Base-by-base conservation (phyloP, 2,113 vertebrate genomes). In the Sphyrna mokarran region DNA sequence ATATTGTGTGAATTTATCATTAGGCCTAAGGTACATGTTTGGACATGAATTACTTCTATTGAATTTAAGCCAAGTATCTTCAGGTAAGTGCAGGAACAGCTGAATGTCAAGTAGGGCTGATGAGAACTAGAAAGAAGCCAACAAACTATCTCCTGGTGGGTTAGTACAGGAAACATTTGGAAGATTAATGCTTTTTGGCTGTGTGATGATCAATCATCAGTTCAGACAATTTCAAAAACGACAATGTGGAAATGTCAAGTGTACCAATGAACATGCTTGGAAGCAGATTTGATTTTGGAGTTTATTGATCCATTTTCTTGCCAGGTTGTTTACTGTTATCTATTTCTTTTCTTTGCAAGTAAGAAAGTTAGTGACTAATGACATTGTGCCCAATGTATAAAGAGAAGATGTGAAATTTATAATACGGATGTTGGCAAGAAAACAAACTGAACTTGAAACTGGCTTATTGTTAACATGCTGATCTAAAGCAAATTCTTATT, bases 231-330 rank as follows among this genome's bases (percentile, higher is more conserved):
- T 63, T 90, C 87, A 90, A 90, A 61, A 29, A 33, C 3, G 29
- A 61, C 29, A 4, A 14, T n/a, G 11, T 61, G 87, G 61, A 90
- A 90, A 90, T 90, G 87, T 58, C 87, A 61, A 90, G 26, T n/a
- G 87, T 61, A 61, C 87, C 54, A 90, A 58, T 58, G 54, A 90
- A 90, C 26, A 90, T 90, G 54, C 26, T 61, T 61, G 54, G 87
- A 61, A 90, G 3, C 54, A 90, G 87, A 90, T 90, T 61, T 90
- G 87, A 90, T 61, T 90, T 90, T 61, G 87, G 54, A 16, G 54
- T 5, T 33, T 90, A 90, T 90, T 54, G 87, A 61, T 58, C 37
- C 18, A 83, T 83, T 83, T 54, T 89, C 22, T 58, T 58, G 48
- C 26, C 86, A 89, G 23, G 14, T 43, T 83, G 37, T 83, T 83